Base-by-base conservation (phyloP, 1,140 invertebrate genomes). In the Rhopalosiphum padi region DNA sequence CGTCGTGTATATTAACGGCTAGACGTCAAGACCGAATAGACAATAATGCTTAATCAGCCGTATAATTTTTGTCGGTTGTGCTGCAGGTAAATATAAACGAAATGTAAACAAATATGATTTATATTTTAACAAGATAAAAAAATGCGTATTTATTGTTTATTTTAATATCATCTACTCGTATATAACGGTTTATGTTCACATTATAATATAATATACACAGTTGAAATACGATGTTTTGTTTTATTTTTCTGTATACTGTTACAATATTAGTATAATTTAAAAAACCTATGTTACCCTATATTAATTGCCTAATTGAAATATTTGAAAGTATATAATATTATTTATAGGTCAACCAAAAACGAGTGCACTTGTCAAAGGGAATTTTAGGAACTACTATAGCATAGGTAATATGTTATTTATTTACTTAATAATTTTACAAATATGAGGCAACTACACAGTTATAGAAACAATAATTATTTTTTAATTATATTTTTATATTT, bases 21-120 rank as follows among this genome's bases (percentile, higher is more conserved):
- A 88, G n/a, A 88, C 87, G 87, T 88, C 48, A 53, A 88, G 18
- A 35, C 48, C 86, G 86, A 88, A 48, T 88, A 88, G 86, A 88
- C 86, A 77, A 77, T 68, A 53, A 88, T 51, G 87, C 46, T 51
- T 51, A 51, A 88, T 88, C 87, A 51, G 87, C 87, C 87, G 87
- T 35, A 35, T 88, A 35, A 88, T 88, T 88, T 51, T 88, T 9
- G 87, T 88, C 87, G 18, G 87, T 23, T 22, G 87, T 23, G 18
- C 86, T 9, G 18, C 86, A n/a, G 86, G 86, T 88, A 88, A 48
- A 88, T 87, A 22, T 48, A 7, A 48, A 87, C 15, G 15, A 48
- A 87, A 48, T 35, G 86, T 88, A 48, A 88, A 88, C 86, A 37
- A 87, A 85, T 85, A 85, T 41, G 37, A 85, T 85, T 83, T 60